Base-by-base conservation (phyloP, 2,888 invertebrate species). In the Teleogryllus oceanicus region DNA sequence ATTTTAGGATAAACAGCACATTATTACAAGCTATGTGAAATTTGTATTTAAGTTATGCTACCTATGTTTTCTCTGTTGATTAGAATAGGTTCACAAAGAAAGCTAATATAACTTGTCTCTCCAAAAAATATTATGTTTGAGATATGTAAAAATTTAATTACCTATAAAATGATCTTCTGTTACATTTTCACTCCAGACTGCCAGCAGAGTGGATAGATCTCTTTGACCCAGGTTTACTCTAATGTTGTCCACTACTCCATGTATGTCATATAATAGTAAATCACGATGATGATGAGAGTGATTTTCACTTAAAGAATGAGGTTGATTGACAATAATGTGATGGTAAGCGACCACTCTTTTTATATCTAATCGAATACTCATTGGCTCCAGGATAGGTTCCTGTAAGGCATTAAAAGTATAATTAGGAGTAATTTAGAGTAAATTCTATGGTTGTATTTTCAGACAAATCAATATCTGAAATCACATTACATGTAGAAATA, bases 371-470 rank as follows among this genome's bases (percentile, higher is more conserved):
- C 93, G 91, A 74, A 94, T 86, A 78, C 90, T 91, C 49, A 94
- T 88, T 0, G 94, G 93, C 84, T 95, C 95, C 13, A 95, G 87
- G 74, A 95, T 92, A 2, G 93, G 92, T 86, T 94, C 94, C 91
- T 91, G 37, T 8, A 37, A 37, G 37, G 37, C 5, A 8, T 37
- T 37, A 37, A 37, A 37, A 37, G 37, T 37, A 8, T 37, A 37
- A 37, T 37, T 37, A 37, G 37, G 1, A 37, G 37, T 8, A 37
- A 37, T 8, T 37, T 37, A 37, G 37, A 8, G 37, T 37, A 37
- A 37, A 8, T 37, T 37, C 37, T 37, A 37, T 37, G 37, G 37
- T 37, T 5, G 5, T 37, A 37, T 37, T 8, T 8, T 37, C 37
- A 37, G 37, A 37, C 37, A 37, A 37, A 37, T 37, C 8, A 37